These are phyloP conservation scores for Baccha elongata DNA, from an alignment of 2,888 invertebrate species.

Conservation along the genomic window DNA sequence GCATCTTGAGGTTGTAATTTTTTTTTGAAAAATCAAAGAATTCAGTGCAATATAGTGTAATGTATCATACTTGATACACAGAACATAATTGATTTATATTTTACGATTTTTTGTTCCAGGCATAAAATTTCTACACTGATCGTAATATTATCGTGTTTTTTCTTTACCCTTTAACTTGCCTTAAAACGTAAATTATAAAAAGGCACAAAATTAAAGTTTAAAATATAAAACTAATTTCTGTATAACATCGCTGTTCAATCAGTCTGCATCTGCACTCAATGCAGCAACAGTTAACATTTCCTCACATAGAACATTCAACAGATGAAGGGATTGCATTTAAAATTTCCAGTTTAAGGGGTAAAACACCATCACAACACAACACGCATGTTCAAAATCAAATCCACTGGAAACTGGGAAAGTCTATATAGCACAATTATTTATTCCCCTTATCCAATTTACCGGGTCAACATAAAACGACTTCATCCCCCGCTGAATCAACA, in stretches of 20 bases:
- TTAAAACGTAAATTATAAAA: no score
- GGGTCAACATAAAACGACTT: constrained; percentile 50
- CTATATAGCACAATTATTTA: neutral
- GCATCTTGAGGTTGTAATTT: no score
- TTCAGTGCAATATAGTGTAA: no score
- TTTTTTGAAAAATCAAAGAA: no score
- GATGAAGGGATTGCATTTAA: constrained; percentile 39
- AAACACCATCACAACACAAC: neutral
- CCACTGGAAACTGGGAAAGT: constrained; percentile 7
- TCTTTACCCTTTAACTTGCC: no score
- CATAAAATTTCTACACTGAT: no score
- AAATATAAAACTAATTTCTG: no score
- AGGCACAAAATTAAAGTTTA: no score
- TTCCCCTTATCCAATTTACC: constrained; percentile 65
- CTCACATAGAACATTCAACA: constrained; percentile 54
- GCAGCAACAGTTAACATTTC: constrained; percentile 53
- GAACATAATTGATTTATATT: no score
- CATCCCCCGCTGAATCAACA: constrained; percentile 68
- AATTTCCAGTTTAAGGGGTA: constrained; percentile 17
- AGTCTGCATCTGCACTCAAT: constrained; percentile 12
- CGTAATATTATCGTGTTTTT: no score
- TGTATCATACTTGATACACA: no score
- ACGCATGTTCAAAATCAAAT: constrained; percentile 36
- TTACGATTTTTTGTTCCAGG: no score
- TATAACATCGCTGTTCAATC: constrained; percentile 9